A percentile compares a stretch with the other conserved stretches of the same genome.
Conservation (phyloP, 1,140 invertebrate species). For the Neoseiulus cucumeris region DNA sequence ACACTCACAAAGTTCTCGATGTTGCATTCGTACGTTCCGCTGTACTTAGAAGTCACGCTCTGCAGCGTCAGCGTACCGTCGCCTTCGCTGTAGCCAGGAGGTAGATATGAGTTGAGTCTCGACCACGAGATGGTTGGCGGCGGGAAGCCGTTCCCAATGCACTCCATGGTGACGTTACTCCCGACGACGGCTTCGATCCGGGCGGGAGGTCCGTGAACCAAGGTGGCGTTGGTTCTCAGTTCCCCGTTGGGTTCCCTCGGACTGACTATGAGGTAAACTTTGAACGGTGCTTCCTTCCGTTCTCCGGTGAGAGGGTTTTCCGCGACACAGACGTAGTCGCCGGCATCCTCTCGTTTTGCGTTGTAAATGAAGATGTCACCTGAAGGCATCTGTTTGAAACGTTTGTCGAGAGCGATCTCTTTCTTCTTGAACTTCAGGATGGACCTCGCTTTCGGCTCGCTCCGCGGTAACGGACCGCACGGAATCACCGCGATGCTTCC, state of each 20-base stretch:
- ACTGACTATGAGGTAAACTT: slow-evolving; percentile 17
- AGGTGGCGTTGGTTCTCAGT: neutral
- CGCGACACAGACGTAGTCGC: slow-evolving; percentile 21
- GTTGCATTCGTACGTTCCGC: slow-evolving; percentile 60
- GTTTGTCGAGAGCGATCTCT: neutral
- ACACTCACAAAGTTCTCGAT: too few relatives aligned
- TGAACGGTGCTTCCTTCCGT: slow-evolving; percentile 14
- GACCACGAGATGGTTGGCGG: slow-evolving; percentile 37
- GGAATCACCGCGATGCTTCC: neutral
- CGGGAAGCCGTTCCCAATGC: slow-evolving; percentile 38
- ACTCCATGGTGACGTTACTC: slow-evolving; percentile 41
- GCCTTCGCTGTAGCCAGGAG: slow-evolving; percentile 13
- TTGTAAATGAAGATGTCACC: slow-evolving; percentile 22
- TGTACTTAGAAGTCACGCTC: slow-evolving; percentile 51
- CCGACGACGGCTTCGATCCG: slow-evolving; percentile 26
- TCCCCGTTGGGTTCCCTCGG: neutral
- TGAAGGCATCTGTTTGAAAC: slow-evolving; percentile 18
- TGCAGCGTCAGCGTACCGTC: slow-evolving; percentile 31
- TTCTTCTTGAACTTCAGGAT: neutral
- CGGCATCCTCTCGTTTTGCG: slow-evolving; percentile 18
- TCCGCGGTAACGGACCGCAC: neutral
- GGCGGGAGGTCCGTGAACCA: slow-evolving; percentile 14
- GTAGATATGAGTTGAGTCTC: slow-evolving; percentile 29
- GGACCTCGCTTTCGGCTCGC: neutral
- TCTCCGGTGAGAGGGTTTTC: slow-evolving; percentile 20